Evolutionary conservation across 2,888 invertebrate species (phyloP), one percentile per base, ranked within the genome.

Genomic region (Agonopterix arenella): DNA sequence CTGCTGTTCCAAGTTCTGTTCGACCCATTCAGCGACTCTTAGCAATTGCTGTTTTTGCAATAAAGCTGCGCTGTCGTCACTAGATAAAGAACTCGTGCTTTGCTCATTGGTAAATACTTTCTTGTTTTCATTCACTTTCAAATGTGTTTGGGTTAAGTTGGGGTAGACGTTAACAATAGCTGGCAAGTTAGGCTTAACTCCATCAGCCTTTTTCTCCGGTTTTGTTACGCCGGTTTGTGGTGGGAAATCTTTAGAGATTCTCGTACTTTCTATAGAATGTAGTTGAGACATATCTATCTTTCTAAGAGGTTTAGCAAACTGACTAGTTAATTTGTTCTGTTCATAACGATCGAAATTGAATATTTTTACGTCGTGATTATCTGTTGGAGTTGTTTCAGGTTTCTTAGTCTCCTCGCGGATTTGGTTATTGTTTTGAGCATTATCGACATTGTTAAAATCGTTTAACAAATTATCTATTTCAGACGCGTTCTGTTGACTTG

Each of bases 11-110:
- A 91, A 73, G 62, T 92, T 93, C 60, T 91, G 92, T 70, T 93
- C 92, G 13, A 95, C 93, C 95, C 95, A 95, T 62, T 95, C 94
- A 0, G 94, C 94, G 9, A 95, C 94, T 59, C 93, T 85, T 13
- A 92, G 91, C 56, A 93, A 67, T 54, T 93, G 93, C 55, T 92
- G 92, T 18, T 92, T 90, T 49, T 92, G 90, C 50, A 92, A 61
- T 57, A 92, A 62, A 1, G 91, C 91, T 38, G 90, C 89, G 56
- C 90, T 90, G 49, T 90, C 90, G 48, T 90, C 90, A 54, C 90
- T 90, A 1, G 90, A 90, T 41, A 90, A 61, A 0, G 90, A 90
- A 58, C 90, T 90, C 1, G 89, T 89, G 54, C 90, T 90, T 55
- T 88, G 89, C 51, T 90, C 90, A 52, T 88, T 86, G 1, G 84